Base-by-base conservation (phyloP, 2,797 vertebrate genomes). In the Triplophysa bombifrons region DNA sequence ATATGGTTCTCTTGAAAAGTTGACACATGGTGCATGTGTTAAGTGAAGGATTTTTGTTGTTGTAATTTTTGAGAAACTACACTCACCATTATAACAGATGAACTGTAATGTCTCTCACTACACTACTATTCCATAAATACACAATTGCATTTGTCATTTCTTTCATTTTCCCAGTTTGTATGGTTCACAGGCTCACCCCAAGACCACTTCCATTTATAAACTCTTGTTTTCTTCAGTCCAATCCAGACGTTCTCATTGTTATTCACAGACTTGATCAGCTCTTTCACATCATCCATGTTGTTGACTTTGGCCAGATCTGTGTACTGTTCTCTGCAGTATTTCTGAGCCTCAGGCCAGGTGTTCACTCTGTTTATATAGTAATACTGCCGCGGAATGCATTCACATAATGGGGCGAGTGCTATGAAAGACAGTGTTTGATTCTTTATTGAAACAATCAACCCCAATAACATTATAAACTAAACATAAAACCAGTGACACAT, bases 101-200 rank as follows among this genome's bases (percentile, higher is more conserved):
- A 44, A 66, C 1, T 0, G 1, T 19, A 3, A 14, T 0, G 0
- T 66, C 4, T 13, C n/a, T n/a, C n/a, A n/a, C n/a, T n/a, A n/a
- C 0, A 48, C 1, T 10, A 48, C 65, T 25, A 17, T 34, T 1
- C 1, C 34, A 34, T 34, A 34, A 7, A 34, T 34, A 34, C 34
- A 34, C 34, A 34, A 34, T 34, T 34, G 34, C 6, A 5, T 0
- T 34, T 34, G 34, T 1, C 34, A 34, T 34, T 1, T 34, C 1
- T 0, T 34, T 34, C 0, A 34, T 34, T 34, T 6, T 0, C 34
- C 5, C 34, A 34, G 4, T 34, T 7, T 1, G 34, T 6, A 34
- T 34, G 0, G 6, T 38, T 38, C 34, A 8, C 34, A 38, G 34
- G 22, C 1, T 27, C 25, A 22, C 25, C 58, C 58, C 14, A 0